These are phyloP conservation scores for Stenotaenia linearis DNA, from an alignment of 2,888 invertebrate genomes.

Conservation along the genomic window DNA sequence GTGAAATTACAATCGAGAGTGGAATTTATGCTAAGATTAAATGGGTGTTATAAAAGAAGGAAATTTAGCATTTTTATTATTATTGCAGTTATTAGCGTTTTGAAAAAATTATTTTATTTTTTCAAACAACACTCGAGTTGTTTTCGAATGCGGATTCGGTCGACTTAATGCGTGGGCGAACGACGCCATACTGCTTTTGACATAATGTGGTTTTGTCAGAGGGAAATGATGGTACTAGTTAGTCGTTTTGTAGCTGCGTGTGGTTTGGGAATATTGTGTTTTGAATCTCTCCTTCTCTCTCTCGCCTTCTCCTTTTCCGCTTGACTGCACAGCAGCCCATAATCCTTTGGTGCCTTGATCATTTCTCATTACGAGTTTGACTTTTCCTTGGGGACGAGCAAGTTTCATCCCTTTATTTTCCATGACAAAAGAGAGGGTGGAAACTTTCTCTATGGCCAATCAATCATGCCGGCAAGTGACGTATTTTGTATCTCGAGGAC, in stretches of 20 bases:
- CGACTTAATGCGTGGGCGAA: neutral
- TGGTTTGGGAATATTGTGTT: conserved; percentile 19
- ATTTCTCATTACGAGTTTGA: conserved; percentile 19
- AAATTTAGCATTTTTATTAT: neutral
- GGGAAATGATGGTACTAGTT: neutral
- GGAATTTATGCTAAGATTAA: neutral
- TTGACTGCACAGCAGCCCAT: neutral
- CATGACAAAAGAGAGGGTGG: conserved; percentile 6
- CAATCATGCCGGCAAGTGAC: neutral
- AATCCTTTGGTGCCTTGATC: conserved; percentile 19
- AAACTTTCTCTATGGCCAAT: neutral
- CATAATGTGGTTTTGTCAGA: neutral
- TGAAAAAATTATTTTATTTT: neutral
- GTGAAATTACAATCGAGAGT: neutral
- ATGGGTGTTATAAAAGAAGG: neutral
- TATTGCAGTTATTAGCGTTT: neutral
- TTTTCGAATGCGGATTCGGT: neutral
- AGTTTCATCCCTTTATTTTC: conserved; percentile 18
- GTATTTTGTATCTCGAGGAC: neutral
- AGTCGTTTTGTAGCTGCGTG: conserved; percentile 2
- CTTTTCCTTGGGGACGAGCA: conserved; percentile 15
- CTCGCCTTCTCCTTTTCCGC: conserved; percentile 10
- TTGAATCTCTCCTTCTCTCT: neutral
- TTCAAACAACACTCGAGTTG: neutral
- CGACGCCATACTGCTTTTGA: neutral